phyloP scores from a whole-genome alignment of 2,113 vertebrate species.

The Panthera uncia region DNA sequence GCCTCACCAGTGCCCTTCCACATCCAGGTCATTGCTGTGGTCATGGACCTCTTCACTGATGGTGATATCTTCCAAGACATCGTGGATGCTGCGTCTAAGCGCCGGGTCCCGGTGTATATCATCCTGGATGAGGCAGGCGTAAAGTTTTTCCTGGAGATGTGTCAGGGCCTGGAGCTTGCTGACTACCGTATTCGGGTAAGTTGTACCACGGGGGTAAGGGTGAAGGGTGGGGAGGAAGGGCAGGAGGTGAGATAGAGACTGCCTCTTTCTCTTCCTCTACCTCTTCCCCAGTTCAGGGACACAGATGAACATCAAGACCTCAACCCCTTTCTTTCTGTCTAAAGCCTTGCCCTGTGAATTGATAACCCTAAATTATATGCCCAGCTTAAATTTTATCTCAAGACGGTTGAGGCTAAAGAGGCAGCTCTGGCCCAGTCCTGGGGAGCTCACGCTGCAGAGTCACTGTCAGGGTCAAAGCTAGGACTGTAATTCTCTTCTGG shows the following conservation, averaged over 20 bases:
- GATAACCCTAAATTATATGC: background rate
- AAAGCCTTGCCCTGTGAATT: background rate
- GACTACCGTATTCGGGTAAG: conserved; percentile 90
- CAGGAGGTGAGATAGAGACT: background rate
- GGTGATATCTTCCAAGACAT: conserved; percentile 94
- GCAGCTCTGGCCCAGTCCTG: background rate
- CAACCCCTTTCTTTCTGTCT: background rate
- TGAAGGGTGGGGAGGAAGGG: fast-evolving
- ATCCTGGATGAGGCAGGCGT: conserved; percentile 89
- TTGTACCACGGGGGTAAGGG: background rate
- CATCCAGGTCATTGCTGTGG: conserved; percentile 92
- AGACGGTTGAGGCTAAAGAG: background rate
- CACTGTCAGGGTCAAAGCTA: background rate
- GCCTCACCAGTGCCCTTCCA: conserved; percentile 13
- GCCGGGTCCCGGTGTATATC: conserved; percentile 92
- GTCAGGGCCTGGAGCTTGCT: conserved; percentile 87
- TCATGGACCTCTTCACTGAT: conserved; percentile 97
- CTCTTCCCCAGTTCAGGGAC: background rate
- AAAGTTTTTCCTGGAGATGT: conserved; percentile 95
- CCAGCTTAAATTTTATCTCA: background rate
- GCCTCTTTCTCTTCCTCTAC: background rate
- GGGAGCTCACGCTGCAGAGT: background rate
- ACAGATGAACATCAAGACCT: background rate
- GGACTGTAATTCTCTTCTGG: background rate
- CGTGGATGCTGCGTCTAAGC: conserved; percentile 90